A percentile compares a stretch with the other conserved stretches of the same genome.
Evolutionary conservation across 2,797 vertebrate genomes (phyloP).

Genomic region (Clarias laeviceps): DNA sequence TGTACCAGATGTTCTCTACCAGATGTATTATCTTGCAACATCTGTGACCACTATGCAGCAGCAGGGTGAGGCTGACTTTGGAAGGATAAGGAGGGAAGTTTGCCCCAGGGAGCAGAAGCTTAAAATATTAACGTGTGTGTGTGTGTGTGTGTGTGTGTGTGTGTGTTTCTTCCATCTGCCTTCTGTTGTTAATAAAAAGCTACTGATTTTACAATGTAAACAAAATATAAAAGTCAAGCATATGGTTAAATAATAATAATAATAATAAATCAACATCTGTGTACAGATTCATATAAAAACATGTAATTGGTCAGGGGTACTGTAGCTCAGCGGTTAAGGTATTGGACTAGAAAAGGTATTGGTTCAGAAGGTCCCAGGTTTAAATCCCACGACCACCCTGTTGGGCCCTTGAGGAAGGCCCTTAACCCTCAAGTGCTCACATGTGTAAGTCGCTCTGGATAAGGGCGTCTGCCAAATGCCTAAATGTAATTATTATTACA

Average conservation of each 20-base stretch:
- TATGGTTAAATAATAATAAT: not conserved
- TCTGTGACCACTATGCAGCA: constrained; percentile 31
- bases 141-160: not conserved
- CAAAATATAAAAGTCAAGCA: not conserved
- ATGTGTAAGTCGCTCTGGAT: too few species aligned
- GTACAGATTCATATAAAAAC: not conserved
- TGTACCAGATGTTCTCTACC: not conserved
- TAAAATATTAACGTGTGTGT: not conserved
- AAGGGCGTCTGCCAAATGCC: too few species aligned
- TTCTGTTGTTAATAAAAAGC: not conserved
- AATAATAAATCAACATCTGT: not conserved
- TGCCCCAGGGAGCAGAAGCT: not conserved
- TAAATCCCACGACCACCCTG: too few species aligned
- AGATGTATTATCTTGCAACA: constrained; percentile 31
- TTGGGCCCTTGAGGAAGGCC: too few species aligned
- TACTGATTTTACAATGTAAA: not conserved
- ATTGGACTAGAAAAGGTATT: too few species aligned
- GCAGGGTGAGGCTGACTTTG: not conserved
- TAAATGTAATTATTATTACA: not conserved
- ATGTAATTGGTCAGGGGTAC: too few species aligned
- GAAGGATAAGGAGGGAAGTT: not conserved
- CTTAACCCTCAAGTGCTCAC: too few species aligned
- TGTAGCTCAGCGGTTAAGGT: too few species aligned
- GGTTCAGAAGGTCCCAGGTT: too few species aligned
- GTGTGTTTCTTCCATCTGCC: not conserved